Percentiles rank a stretch among this genome's conserved stretches.
phyloP scores from a whole-genome alignment of 2,113 vertebrate genomes.

The Charina bottae region DNA sequence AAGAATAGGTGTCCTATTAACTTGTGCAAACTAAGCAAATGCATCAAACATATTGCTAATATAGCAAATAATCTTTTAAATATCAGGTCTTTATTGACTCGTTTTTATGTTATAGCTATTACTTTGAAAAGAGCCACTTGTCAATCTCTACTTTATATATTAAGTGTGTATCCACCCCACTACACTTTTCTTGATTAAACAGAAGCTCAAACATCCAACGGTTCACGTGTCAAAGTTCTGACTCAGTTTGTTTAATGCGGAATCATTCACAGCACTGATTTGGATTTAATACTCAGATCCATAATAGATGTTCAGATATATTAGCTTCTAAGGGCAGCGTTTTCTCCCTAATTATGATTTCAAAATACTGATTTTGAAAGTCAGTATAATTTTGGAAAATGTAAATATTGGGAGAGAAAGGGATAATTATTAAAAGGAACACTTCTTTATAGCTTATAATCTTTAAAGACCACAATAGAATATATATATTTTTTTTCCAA shows the following conservation, averaged over 20 bases:
- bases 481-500: no score
- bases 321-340: background rate
- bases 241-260: slow-evolving; percentile 13
- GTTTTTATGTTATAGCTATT: background rate
- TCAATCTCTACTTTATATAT: slow-evolving; percentile 13
- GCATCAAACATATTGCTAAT: background rate
- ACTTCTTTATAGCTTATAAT: background rate
- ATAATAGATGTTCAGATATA: slow-evolving; percentile 12
- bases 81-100: background rate
- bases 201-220: slow-evolving; percentile 23
- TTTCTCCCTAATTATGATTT: background rate
- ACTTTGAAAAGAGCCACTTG: background rate
- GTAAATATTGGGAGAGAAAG: background rate
- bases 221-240: background rate
- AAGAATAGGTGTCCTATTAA: background rate
- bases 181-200: slow-evolving; percentile 38
- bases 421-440: background rate
- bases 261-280: background rate
- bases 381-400: background rate
- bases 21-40: background rate
- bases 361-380: background rate
- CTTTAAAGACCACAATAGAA: no score
- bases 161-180: background rate
- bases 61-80: background rate
- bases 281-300: background rate